These are phyloP conservation scores for Acronicta alni DNA, from an alignment of 2,888 invertebrate genomes.

Conservation along the genomic window DNA sequence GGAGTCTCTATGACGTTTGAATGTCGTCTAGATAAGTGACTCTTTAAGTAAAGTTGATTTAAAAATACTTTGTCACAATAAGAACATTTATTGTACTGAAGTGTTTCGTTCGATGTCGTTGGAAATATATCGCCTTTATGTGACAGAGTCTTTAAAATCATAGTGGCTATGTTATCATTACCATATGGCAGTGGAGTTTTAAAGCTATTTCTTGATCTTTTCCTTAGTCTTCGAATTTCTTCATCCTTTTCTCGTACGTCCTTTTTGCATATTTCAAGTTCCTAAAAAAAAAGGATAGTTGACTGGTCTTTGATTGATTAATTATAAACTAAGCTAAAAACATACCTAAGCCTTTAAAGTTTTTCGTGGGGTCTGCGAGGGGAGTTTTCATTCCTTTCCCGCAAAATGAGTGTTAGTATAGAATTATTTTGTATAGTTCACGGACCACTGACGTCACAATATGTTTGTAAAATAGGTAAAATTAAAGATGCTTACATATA, in stretches of 20 bases:
- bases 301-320: too few relatives aligned
- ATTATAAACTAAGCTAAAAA: too few relatives aligned
- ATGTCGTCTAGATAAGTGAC: conserved; percentile 91
- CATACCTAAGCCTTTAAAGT: too few relatives aligned
- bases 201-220: conserved; percentile 77
- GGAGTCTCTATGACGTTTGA: conserved; percentile 69
- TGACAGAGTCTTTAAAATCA: conserved; percentile 82
- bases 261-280: conserved; percentile 87
- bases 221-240: conserved; percentile 85
- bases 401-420: too few relatives aligned
- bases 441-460: too few relatives aligned
- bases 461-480: not conserved
- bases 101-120: conserved; percentile 68
- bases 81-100: conserved; percentile 89
- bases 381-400: too few relatives aligned
- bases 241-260: conserved; percentile 84
- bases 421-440: too few relatives aligned
- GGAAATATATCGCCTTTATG: conserved; percentile 77
- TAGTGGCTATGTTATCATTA: conserved; percentile 83
- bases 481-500: not conserved
- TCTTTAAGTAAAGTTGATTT: conserved; percentile 90
- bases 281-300: too few relatives aligned
- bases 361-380: too few relatives aligned
- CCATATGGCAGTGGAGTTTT: conserved; percentile 76
- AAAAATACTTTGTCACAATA: conserved; percentile 92